phyloP scores from a whole-genome alignment of 2,888 invertebrate genomes.

The Scaeva pyrastri region DNA sequence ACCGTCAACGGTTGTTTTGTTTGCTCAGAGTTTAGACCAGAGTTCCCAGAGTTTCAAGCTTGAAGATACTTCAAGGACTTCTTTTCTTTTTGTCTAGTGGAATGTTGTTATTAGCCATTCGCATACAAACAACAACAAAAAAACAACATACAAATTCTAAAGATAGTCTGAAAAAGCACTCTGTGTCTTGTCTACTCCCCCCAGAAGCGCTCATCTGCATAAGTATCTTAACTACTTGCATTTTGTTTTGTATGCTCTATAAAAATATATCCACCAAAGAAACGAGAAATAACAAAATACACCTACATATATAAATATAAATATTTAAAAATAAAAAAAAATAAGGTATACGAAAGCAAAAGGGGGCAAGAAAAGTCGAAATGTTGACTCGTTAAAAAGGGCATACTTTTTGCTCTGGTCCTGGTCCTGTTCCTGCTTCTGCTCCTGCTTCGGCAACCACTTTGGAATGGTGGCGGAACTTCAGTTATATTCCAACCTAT shows the following conservation, averaged over 20 bases:
- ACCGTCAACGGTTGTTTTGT: conserved; percentile 9
- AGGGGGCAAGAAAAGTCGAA: conserved; percentile 25
- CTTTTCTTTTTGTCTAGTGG: background rate
- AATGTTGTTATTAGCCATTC: conserved; percentile 31
- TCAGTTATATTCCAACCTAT: conserved; percentile 15
- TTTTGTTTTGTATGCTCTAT: conserved; percentile 46
- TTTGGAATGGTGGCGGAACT: conserved; percentile 38
- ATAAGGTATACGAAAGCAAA: conserved; percentile 5
- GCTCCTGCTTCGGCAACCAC: conserved; percentile 32
- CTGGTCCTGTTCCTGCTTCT: too few relatives aligned
- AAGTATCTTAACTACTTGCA: conserved; percentile 51
- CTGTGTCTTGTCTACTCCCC: too few relatives aligned
- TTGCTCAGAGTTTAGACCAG: background rate
- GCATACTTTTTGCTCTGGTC: conserved; percentile 51
- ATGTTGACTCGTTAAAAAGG: conserved; percentile 68
- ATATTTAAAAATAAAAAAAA: too few relatives aligned
- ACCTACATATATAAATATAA: background rate
- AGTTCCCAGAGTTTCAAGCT: background rate
- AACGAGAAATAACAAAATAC: background rate
- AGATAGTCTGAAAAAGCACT: conserved; percentile 27
- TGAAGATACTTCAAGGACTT: conserved; percentile 15
- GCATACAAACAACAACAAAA: conserved; percentile 42
- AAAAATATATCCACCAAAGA: conserved; percentile 17
- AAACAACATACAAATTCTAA: conserved; percentile 22
- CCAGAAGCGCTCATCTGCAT: conserved; percentile 46